Evolutionary conservation across 2,797 vertebrate genomes (phyloP), one percentile per base, ranked within the genome.

Genomic region (Karalla daura): DNA sequence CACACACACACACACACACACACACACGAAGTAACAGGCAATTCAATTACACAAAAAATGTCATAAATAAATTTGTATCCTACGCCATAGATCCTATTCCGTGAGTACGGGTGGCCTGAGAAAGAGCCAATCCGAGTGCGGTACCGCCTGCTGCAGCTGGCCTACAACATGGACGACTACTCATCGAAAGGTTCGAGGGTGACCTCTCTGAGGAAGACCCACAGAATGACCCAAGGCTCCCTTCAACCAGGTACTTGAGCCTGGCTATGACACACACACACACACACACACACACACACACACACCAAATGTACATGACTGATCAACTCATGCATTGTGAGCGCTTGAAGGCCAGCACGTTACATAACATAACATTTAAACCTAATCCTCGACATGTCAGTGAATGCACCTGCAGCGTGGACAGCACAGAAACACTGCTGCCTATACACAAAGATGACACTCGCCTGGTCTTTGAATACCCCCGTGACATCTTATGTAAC

Each of bases 131-230:
- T 91, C 74, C n/a, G 37, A 36, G 92, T 87, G 0, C 61, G 2
- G 0, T 98, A 95, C 86, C 93, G 95, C 32, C 71, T 47, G n/a
- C 51, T 86, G 70, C 97, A 98, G 84, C 82, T 94, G 65, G 62
- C 70, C 28, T 94, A 95, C 61, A 91, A 86, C 55, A 93, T 97
- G 83, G 94, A 95, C 2, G 87, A 89, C 70, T 98, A 95, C 59
- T 83, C 90, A 25, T 98, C 94, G 0, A 86, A 77, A 25, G 91
- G 93, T 52, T 88, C 94, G 10, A 76, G 74, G 14, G 63, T 94
- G 4, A 74, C 75, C 4, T 66, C 90, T 10, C 1, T 91, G 0
- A 87, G 67, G 53, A 96, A 94, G 73, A 15, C 17, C 33, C 95
- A 95, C 18, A 60, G 62, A 62, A 74, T 69, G 44, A 79, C 81